Evolutionary conservation across 1,140 invertebrate species (phyloP).

Genomic region (Temnothorax longispinosus): DNA sequence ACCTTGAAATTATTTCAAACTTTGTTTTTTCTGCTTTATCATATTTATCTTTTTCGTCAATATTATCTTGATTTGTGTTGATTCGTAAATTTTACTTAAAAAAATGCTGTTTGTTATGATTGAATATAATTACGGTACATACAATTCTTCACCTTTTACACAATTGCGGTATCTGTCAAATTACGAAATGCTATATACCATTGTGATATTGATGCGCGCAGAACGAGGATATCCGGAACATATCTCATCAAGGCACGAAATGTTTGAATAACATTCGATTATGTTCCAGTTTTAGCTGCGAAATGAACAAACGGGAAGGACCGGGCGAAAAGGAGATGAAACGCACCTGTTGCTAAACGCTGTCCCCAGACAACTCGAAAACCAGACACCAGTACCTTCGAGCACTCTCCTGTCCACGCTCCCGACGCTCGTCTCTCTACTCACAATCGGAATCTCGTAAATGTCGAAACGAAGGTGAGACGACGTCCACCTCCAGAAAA

Average conservation of each 20-base stretch:
- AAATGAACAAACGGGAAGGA: constrained; percentile 35
- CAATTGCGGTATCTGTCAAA: neutral
- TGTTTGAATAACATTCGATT: constrained; percentile 35
- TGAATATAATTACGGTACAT: neutral
- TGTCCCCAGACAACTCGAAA: constrained; percentile 33
- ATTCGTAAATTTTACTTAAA: neutral
- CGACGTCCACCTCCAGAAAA: constrained; percentile 19
- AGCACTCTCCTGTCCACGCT: constrained; percentile 30
- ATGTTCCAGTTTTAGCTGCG: constrained; percentile 29
- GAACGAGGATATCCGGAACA: neutral
- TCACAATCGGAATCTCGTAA: constrained; percentile 46
- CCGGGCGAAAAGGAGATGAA: constrained; percentile 37
- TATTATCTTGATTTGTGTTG: neutral
- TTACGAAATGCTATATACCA: neutral
- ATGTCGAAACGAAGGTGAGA: constrained; percentile 16
- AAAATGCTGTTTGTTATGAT: neutral
- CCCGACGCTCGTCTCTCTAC: neutral
- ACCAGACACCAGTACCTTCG: constrained; percentile 27
- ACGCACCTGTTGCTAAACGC: constrained; percentile 63
- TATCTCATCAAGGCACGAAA: neutral
- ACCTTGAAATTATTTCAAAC: neutral
- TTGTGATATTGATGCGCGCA: neutral
- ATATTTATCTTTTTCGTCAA: neutral
- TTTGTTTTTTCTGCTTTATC: neutral
- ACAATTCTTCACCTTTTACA: neutral